Conservation (phyloP, 2,888 invertebrate genomes). For the Campoplex nolae region DNA sequence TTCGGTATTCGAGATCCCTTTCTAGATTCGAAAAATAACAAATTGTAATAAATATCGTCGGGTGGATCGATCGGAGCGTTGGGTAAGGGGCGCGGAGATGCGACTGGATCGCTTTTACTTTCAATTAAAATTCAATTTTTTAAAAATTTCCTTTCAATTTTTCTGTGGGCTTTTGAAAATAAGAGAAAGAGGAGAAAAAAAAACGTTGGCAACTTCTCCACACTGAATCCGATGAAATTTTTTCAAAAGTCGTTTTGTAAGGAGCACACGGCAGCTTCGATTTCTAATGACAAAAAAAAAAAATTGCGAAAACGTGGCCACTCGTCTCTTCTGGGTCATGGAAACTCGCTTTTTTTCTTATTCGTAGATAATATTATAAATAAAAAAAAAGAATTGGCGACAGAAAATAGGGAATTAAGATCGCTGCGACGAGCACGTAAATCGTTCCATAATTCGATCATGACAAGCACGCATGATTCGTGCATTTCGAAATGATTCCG, state of each 20-base stretch:
- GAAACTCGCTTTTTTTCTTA: constrained; percentile 12
- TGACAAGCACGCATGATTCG: not conserved
- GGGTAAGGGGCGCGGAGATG: not conserved
- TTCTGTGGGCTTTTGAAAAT: not conserved
- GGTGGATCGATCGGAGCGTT: not conserved
- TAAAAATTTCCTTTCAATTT: not conserved
- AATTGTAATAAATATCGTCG: not conserved
- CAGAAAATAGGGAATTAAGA: not conserved
- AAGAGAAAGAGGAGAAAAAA: not conserved
- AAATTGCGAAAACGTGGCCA: not conserved
- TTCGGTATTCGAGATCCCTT: not conserved
- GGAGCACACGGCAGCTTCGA: not conserved
- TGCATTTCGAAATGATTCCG: constrained; percentile 18
- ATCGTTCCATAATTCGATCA: constrained; percentile 44
- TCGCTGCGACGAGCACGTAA: constrained; percentile 16
- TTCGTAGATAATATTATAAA: not conserved
- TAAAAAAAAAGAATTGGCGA: not conserved
- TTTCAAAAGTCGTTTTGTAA: not conserved
- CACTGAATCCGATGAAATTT: not conserved
- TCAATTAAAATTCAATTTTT: not conserved
- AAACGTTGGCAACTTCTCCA: not conserved
- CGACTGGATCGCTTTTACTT: not conserved
- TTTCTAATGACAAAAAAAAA: not conserved
- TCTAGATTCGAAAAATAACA: not conserved
- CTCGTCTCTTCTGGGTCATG: constrained; percentile 29